A percentile compares a stretch with the other conserved stretches of the same genome.
Evolutionary conservation across 2,113 vertebrate species (phyloP).

Genomic region (Mionectes macconnelli): DNA sequence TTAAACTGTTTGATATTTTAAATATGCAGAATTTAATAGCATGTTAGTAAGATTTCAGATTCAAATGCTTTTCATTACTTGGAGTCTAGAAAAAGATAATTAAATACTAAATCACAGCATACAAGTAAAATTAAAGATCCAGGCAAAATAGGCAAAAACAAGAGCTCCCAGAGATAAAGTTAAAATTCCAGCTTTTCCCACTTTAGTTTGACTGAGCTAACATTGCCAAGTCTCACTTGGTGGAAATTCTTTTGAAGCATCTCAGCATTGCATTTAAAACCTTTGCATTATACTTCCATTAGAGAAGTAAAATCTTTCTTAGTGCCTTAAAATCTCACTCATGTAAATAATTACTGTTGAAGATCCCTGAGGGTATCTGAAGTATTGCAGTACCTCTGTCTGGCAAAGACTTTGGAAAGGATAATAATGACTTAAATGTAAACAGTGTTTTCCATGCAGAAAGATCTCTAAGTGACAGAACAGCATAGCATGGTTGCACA

Average conservation of each 20-base stretch:
- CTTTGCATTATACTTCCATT: neutral
- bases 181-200: neutral
- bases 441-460: neutral
- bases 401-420: neutral
- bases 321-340: neutral
- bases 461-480: neutral
- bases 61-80: neutral
- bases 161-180: neutral
- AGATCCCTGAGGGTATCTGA: neutral
- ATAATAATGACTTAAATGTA: neutral
- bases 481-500: neutral
- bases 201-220: neutral
- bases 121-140: neutral
- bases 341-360: neutral
- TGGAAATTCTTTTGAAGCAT: conserved; percentile 18
- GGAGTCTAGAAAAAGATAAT: neutral
- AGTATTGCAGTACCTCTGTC: neutral
- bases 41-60: neutral
- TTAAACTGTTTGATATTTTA: neutral
- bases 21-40: neutral
- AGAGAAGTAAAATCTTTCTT: conserved; percentile 8
- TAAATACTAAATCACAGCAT: neutral
- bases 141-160: neutral
- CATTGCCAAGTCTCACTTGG: neutral
- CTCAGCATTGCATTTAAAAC: neutral